Base-by-base conservation (phyloP, 1,140 invertebrate species). In the Drosophila bifasciata region DNA sequence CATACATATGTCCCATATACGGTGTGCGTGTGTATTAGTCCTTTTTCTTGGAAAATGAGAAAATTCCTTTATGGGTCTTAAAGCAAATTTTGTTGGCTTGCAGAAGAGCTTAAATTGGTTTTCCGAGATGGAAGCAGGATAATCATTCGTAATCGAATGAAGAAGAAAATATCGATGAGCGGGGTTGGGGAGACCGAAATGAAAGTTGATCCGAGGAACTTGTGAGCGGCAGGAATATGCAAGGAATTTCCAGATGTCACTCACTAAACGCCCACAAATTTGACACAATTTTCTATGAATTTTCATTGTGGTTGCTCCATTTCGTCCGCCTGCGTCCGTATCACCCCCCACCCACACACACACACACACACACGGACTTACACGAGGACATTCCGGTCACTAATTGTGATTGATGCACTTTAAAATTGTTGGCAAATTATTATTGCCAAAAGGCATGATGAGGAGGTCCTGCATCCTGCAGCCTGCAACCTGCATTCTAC, bases 341-440 rank as follows among this genome's bases (percentile, higher is more conserved):
- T n/a, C n/a, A n/a, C n/a, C n/a, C n/a, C n/a, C n/a, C n/a, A n/a
- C n/a, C n/a, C n/a, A 19, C 39, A 51, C 17, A 59, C 41, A 28
- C 39, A 52, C 59, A 51, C 43, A 39, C 5, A 15, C 21, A 36
- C 21, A 46, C 52, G 58, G 41, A 11, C 15, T 39, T 32, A 60
- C 25, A 56, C 41, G 36, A 62, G 74, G 74, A 80, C 51, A 80
- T 60, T 73, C 56, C 81, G 81, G 83, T 62, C 64, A 79, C 71
- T 89, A 86, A 85, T 85, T 86, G 75, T 85, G 80, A 85, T 85
- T 85, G 81, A 85, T 86, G 80, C 81, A 86, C 80, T 85, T 86
- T 86, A 86, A 85, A 85, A 86, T 85, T 80, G 80, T 86, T 76
- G 76, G 81, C 76, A 86, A 85, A 85, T 85, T 85, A 85, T 85